Percentiles rank a stretch among this genome's conserved stretches.
These are phyloP conservation scores for Mythimna vitellina DNA, from an alignment of 2,888 invertebrate genomes.

Conservation along the genomic window DNA sequence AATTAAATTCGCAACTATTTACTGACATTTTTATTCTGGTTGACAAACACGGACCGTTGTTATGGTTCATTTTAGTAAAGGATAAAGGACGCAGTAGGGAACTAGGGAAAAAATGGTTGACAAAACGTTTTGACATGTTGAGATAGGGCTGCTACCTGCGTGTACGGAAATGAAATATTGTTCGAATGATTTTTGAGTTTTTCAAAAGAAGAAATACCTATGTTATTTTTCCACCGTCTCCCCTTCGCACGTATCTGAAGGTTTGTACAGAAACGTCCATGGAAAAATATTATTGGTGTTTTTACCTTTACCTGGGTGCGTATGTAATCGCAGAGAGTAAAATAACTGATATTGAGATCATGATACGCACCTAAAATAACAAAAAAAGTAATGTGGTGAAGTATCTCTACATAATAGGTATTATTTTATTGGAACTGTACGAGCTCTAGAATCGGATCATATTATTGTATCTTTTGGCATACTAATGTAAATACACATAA, in stretches of 20 bases:
- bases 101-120: constrained; percentile 71
- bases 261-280: not conserved
- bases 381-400: not conserved
- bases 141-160: constrained; percentile 70
- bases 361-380: not conserved
- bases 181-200: constrained; percentile 28
- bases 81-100: constrained; percentile 73
- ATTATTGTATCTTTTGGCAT: not conserved
- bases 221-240: not conserved
- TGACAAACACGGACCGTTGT: constrained; percentile 71
- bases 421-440: not conserved
- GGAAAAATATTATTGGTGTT: not conserved
- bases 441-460: not conserved
- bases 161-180: constrained; percentile 27
- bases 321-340: not conserved
- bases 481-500: not conserved
- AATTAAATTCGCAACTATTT: constrained; percentile 24
- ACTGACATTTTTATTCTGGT: constrained; percentile 48
- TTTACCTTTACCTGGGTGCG: not conserved
- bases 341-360: not conserved
- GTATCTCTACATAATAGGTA: not conserved
- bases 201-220: not conserved
- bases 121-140: constrained; percentile 75
- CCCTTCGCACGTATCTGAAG: not conserved
- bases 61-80: constrained; percentile 75